Evolutionary conservation across 2,797 vertebrate species (phyloP).

Genomic region (Muraenolepis orangiensis): DNA sequence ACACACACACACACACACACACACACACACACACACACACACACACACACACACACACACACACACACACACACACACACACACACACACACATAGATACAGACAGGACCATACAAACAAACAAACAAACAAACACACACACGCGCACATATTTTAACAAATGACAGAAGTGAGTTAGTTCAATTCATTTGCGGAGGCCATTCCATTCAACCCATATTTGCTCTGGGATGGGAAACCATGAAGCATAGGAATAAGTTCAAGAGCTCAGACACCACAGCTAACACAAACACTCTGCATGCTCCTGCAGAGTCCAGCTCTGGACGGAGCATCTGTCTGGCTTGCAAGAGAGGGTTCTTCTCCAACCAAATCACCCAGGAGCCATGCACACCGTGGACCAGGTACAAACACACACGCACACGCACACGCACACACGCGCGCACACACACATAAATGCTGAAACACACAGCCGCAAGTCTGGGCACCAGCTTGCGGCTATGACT

Average conservation of each 20-base stretch:
- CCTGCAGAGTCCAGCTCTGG: conserved; percentile 48
- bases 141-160: neutral
- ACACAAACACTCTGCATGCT: no score
- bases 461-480: neutral
- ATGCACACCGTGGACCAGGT: conserved; percentile 91
- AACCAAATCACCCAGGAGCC: conserved; percentile 61
- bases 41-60: neutral
- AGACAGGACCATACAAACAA: neutral
- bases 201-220: no score
- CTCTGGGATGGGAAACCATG: no score
- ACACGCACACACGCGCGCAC: neutral
- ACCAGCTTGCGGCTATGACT: conserved; percentile 17
- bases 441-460: neutral
- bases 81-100: conserved; percentile 5
- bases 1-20: neutral
- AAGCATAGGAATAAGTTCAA: no score
- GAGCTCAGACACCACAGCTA: no score
- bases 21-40: neutral
- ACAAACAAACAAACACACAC: neutral
- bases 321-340: conserved; percentile 63
- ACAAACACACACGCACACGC: conserved; percentile 50
- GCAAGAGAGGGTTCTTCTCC: conserved; percentile 84
- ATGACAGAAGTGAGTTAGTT: no score
- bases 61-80: neutral
- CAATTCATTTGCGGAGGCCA: no score